Base-by-base conservation (phyloP, 2,113 vertebrate species). In the Lagopus leucura region DNA sequence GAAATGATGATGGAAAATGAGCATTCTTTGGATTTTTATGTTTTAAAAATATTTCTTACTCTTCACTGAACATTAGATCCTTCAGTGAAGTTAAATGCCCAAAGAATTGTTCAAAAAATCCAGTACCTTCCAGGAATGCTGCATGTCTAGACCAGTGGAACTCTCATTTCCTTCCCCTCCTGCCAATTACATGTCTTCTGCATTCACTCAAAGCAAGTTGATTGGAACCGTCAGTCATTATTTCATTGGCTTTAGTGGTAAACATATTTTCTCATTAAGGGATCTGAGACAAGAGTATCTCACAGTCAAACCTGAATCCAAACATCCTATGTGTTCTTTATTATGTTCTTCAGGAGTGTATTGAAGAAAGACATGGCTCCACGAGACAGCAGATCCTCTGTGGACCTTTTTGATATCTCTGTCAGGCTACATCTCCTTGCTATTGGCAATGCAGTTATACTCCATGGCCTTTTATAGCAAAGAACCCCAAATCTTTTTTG, bases 361-460 rank as follows among this genome's bases (percentile, higher is more conserved):
- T 7, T 50, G 34, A 15, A 57, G 36, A 50, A 64, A 50, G 8
- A 78, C 43, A 40, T 20, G 43, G 7, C 48, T 70, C 28, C 57
- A 36, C n/a, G n/a, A 60, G 10, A 16, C 28, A 27, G 27, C 47
- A n/a, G 20, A 47, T 4, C 20, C 61, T 47, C 27, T 67, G 28
- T 40, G n/a, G n/a, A 40, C 13, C 17, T 73, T 78, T 48, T 43
- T 2, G 72, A 20, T 12, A 13, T 48, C 28, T 27, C n/a, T 32
- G 4, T 73, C 58, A 52, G 24, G 2, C 28, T 7, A 25, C 1
- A 1, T 27, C 5, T 10, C 15, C 9, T 60, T 1, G 1, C 45
- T 57, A 48, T 10, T 10, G 10, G 20, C 34, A 66, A 13, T 42
- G 34, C 28, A 81, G 25, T 86, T 55, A 28, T 3, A 32, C 2